Evolutionary conservation across 1,140 invertebrate species (phyloP).

Genomic region (Heliconius hermathena): DNA sequence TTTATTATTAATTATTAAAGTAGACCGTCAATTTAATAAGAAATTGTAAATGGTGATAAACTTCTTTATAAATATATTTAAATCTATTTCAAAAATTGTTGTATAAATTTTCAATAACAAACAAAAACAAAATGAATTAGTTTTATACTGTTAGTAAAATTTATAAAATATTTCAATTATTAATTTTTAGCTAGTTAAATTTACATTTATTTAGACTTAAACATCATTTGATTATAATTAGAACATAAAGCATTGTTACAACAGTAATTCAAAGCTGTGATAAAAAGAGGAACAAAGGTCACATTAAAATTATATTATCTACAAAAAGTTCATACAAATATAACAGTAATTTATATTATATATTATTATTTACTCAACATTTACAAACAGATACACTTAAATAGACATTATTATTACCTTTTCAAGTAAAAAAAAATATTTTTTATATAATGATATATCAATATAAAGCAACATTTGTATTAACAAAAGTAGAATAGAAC

Average conservation of each 20-base stretch:
- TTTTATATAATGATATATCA: too few relatives aligned
- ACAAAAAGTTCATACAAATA: constrained; percentile 33
- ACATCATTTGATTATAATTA: constrained; percentile 1
- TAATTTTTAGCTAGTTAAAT: not conserved
- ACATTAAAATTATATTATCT: constrained; percentile 41
- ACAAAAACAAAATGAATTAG: too few relatives aligned
- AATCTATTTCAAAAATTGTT: too few relatives aligned
- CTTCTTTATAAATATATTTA: too few relatives aligned
- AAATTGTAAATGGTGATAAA: too few relatives aligned
- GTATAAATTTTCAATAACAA: too few relatives aligned
- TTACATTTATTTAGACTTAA: not conserved
- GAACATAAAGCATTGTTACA: constrained; percentile 1
- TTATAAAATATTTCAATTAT: too few relatives aligned
- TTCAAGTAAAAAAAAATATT: not conserved
- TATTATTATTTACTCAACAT: not conserved
- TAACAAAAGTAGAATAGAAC: constrained; percentile 32
- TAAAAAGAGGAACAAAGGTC: constrained; percentile 43
- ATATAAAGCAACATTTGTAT: too few relatives aligned
- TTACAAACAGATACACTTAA: not conserved
- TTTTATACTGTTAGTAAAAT: too few relatives aligned
- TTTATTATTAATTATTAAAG: too few relatives aligned
- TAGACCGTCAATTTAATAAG: too few relatives aligned
- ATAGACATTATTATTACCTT: not conserved
- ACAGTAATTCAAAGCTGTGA: constrained; percentile 31
- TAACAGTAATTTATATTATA: constrained; percentile 10